Percentiles rank a stretch among this genome's conserved stretches.
These are phyloP conservation scores for Elegia similella DNA, from an alignment of 2,888 invertebrate species.

Conservation along the genomic window DNA sequence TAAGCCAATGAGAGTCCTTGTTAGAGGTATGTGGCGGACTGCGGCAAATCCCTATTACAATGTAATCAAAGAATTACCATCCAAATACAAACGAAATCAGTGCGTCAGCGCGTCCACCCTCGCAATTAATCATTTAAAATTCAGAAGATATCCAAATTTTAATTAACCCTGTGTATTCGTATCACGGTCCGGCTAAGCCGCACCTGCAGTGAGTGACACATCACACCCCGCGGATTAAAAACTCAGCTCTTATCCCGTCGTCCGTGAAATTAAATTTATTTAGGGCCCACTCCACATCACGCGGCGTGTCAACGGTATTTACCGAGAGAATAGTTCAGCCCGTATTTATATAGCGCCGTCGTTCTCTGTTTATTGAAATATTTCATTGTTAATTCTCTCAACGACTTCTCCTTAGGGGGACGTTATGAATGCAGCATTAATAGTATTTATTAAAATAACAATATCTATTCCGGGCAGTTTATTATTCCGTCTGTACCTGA, in stretches of 20 bases:
- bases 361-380: slow-evolving; percentile 74
- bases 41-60: neutral
- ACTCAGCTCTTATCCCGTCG: slow-evolving; percentile 48
- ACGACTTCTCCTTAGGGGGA: slow-evolving; percentile 60
- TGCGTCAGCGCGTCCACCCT: neutral
- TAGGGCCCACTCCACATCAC: slow-evolving; percentile 69
- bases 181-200: slow-evolving; percentile 44
- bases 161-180: slow-evolving; percentile 39
- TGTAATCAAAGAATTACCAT: neutral
- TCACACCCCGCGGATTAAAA: slow-evolving; percentile 65
- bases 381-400: slow-evolving; percentile 76
- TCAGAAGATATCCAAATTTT: slow-evolving; percentile 25
- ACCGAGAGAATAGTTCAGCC: slow-evolving; percentile 74
- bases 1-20: neutral
- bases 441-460: slow-evolving; percentile 77
- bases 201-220: slow-evolving; percentile 53
- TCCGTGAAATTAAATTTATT: slow-evolving; percentile 78
- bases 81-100: neutral
- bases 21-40: neutral
- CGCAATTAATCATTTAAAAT: slow-evolving; percentile 9
- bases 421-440: slow-evolving; percentile 64
- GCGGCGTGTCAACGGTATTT: slow-evolving; percentile 69
- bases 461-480: slow-evolving; percentile 47
- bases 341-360: slow-evolving; percentile 72
- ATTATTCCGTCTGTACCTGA: slow-evolving; percentile 48